Conservation (phyloP, 2,113 vertebrate genomes). For the Reinhardtius hippoglossoides region DNA sequence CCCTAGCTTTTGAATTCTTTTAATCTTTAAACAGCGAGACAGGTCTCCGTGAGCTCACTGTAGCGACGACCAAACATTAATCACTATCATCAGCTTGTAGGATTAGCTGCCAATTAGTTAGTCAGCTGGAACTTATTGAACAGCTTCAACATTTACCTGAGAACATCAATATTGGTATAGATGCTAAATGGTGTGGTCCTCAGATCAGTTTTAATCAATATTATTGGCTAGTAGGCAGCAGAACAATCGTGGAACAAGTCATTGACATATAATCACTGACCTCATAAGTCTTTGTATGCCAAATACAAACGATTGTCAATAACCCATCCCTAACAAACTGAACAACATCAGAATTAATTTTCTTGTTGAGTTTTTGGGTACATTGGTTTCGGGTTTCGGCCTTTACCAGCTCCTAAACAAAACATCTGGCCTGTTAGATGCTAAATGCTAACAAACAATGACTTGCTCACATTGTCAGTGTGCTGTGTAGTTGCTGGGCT, state of each 20-base stretch:
- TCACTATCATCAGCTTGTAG: background rate
- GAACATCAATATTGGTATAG: slow-evolving; percentile 3
- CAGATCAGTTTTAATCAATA: background rate
- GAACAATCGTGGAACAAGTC: too few species aligned
- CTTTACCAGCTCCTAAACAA: background rate
- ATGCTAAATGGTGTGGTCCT: background rate
- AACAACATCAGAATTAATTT: background rate
- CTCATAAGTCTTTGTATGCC: background rate
- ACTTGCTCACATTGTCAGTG: too few species aligned
- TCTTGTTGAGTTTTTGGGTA: background rate
- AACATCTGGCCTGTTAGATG: background rate
- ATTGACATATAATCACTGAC: background rate
- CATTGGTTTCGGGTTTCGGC: background rate
- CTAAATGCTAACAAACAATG: background rate
- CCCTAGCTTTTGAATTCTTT: too few species aligned
- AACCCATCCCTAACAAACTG: background rate
- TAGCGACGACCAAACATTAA: background rate
- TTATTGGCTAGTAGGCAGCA: background rate
- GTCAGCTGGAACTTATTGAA: too few species aligned
- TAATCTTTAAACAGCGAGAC: too few species aligned
- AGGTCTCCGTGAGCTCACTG: background rate
- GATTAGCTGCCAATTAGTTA: background rate
- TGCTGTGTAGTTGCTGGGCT: too few species aligned
- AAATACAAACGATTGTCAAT: too few species aligned
- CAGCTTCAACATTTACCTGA: background rate